Base-by-base conservation (phyloP, 64 coral and sea anemone genomes). In the Dendronephthya gigantea region DNA sequence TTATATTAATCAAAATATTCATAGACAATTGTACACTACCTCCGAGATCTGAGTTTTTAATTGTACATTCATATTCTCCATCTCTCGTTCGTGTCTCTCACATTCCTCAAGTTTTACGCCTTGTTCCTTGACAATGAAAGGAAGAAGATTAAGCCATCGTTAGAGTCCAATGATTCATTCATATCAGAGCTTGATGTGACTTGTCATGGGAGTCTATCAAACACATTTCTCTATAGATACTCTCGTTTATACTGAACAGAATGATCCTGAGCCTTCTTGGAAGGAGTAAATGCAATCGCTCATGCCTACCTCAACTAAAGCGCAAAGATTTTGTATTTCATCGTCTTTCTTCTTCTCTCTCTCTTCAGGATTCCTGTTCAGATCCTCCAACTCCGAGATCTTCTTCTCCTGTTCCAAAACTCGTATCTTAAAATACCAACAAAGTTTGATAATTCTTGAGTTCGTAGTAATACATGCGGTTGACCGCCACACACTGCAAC, bases 41-140 rank as follows among this genome's bases (percentile, higher is more conserved):
- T 92, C 82, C n/a, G 86, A 86, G 82, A 92, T 92, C 30, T 92
- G 90, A 28, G 45, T 68, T 13, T 88, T 92, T 0, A 92, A 27
- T 2, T 88, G 82, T n/a, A 83, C 40, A 33, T 87, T 88, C 7
- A 82, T 34, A 30, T 92, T 50, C 47, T 43, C 19, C 30, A 92
- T 65, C 23, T 88, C 86, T 43, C 83, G 70, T 83, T 62, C 66
- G 32, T 88, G 76, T 34, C 40, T 58, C 3, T 58, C 50, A 48
- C 28, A 55, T 34, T 83, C 31, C 32, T 88, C 81, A 1, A 88
- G 87, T 19, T 88, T 83, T 38, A 34, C 12, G 32, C 25, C 52
- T 15, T 81, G 62, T 1, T 68, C 87, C 87, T 88, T 82, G 13
- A 81, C 39, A 8, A 27, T 30, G 48, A 68, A 23, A 85, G 41